Conservation (phyloP, 2,888 invertebrate species). For the Spisula subtruncata region DNA sequence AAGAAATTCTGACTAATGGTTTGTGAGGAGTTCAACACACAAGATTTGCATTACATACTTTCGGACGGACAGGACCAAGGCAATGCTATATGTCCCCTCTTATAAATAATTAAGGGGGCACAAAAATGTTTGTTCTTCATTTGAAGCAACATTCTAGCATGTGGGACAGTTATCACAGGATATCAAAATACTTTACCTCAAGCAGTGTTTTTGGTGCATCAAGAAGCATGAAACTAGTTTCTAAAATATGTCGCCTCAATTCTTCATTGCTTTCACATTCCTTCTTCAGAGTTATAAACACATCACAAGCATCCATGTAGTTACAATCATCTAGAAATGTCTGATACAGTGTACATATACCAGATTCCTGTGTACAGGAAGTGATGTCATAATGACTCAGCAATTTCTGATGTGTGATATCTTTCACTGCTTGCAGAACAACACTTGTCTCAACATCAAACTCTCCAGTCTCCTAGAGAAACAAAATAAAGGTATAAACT, state of each 20-base stretch:
- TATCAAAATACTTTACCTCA: slow-evolving; percentile 69
- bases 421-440: slow-evolving; percentile 75
- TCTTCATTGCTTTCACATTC: slow-evolving; percentile 71
- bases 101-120: too few relatives aligned
- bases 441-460: slow-evolving; percentile 80
- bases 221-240: slow-evolving; percentile 67
- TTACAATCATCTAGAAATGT: slow-evolving; percentile 77
- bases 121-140: too few relatives aligned
- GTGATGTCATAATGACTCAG: slow-evolving; percentile 54
- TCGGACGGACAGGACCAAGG: too few relatives aligned
- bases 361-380: slow-evolving; percentile 65
- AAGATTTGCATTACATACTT: too few relatives aligned
- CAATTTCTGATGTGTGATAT: slow-evolving; percentile 68
- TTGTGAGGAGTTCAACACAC: too few relatives aligned
- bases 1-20: too few relatives aligned
- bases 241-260: slow-evolving; percentile 66
- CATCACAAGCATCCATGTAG: slow-evolving; percentile 77
- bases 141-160: too few relatives aligned
- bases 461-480: slow-evolving; percentile 74
- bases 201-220: slow-evolving; percentile 72
- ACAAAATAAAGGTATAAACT: not conserved
- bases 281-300: slow-evolving; percentile 64
- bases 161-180: too few relatives aligned
- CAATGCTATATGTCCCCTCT: too few relatives aligned
- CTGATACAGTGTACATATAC: slow-evolving; percentile 70